Percentiles rank a stretch among this genome's conserved stretches.
These are phyloP conservation scores for Eupithecia abbreviata DNA, from an alignment of 2,888 invertebrate genomes.

Conservation along the genomic window DNA sequence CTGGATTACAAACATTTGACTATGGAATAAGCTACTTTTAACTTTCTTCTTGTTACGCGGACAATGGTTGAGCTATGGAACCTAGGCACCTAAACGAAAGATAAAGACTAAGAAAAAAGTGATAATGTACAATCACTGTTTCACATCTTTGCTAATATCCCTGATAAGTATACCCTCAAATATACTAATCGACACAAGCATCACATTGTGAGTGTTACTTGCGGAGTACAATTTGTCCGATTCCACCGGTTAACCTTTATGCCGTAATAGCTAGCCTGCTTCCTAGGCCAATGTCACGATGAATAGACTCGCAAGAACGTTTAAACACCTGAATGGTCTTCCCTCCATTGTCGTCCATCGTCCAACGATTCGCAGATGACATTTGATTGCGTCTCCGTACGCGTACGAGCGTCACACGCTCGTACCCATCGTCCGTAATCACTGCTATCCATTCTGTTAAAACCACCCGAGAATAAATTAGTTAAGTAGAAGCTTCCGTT, in stretches of 20 bases:
- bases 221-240: neutral
- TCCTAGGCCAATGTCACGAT: conserved; percentile 10
- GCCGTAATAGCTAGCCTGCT: neutral
- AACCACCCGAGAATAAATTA: conserved; percentile 84
- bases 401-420: conserved; percentile 70
- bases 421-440: conserved; percentile 76
- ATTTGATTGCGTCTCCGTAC: conserved; percentile 58
- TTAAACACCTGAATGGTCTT: conserved; percentile 19
- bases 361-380: conserved; percentile 55
- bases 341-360: conserved; percentile 34
- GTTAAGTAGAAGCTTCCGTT: conserved; percentile 85
- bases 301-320: conserved; percentile 14
- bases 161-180: neutral
- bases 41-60: conserved; percentile 28
- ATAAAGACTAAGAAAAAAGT: too few species aligned
- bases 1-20: conserved; percentile 80
- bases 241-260: neutral
- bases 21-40: conserved; percentile 66
- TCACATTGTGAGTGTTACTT: neutral
- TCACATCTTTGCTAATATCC: neutral
- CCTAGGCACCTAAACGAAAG: neutral
- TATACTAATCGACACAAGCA: neutral
- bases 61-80: conserved; percentile 38
- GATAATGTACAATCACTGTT: neutral
- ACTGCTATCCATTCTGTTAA: conserved; percentile 85